Evolutionary conservation across 1,140 invertebrate species (phyloP), one percentile per base, ranked within the genome.

Genomic region (Plutomurus gul): DNA sequence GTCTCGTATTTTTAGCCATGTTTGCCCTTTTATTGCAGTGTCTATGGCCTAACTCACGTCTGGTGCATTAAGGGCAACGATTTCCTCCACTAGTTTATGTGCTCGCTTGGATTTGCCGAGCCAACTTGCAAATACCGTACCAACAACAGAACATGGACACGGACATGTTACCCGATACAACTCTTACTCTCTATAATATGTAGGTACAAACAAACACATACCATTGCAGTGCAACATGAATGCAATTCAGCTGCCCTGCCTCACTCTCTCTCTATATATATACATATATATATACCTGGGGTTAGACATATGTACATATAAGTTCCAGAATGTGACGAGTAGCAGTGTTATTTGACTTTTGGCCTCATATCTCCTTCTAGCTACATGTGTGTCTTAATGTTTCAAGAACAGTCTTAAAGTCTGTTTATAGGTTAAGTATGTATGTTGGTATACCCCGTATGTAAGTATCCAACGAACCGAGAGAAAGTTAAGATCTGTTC

Each of bases 1-100:
- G 56, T 65, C 56, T 65, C 56, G 27, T 65, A 65, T 65, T 65
- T 65, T 65, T 65, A 25, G 36, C n/a, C 27, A 25, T 65, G 56
- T 65, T 65, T 65, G 25, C 10, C 27, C 27, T 65, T 65, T 65
- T 65, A 65, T 65, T 65, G 56, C 27, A 33, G 27, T 33, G 56
- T 27, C 10, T 7, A 8, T 30, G 43, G n/a, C n/a, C 25, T 30
- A 60, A 60, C 27, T 65, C 56, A 65, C 27, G 56, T 65, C 56
- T 25, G 8, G 27, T 65, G 56, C 56, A 65, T 65, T 65, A 65
- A 65, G 56, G 27, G 30, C 56, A 65, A 65, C 30, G 11, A 27
- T 65, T 65, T 65, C 56, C 56, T 56, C 22, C 36, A 65, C 25
- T 65, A 65, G 30, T 36, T 30, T 30, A 33, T 33, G 30, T 33